Evolutionary conservation across 2,888 invertebrate genomes (phyloP).

Genomic region (Cheilosia impressa): DNA sequence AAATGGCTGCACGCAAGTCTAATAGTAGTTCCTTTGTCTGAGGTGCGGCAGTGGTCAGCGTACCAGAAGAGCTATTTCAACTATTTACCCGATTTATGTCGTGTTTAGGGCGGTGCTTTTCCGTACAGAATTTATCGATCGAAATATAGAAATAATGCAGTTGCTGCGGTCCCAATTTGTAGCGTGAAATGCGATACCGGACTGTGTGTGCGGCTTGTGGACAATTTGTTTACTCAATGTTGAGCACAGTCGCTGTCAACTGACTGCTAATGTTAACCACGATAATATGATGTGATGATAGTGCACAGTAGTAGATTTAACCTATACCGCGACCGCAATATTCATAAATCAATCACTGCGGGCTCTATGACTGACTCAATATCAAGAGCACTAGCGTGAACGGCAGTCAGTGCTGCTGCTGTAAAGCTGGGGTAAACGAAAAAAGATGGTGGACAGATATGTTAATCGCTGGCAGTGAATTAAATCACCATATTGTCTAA

Average conservation of each 20-base stretch:
- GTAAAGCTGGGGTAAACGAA: constrained; percentile 4
- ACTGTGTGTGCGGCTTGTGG: constrained; percentile 30
- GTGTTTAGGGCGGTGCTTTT: constrained; percentile 32
- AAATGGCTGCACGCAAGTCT: constrained; percentile 53
- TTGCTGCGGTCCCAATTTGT: constrained; percentile 39
- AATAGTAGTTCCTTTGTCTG: constrained; percentile 53
- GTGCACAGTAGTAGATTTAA: constrained; percentile 41
- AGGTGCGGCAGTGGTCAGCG: neutral
- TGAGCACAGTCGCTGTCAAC: constrained; percentile 56
- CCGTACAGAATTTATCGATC: constrained; percentile 46
- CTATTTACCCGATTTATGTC: constrained; percentile 34
- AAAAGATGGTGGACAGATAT: constrained; percentile 24
- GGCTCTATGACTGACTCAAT: constrained; percentile 42
- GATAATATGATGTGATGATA: constrained; percentile 59
- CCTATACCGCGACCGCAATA: constrained; percentile 46
- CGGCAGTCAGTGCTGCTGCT: constrained; percentile 7
- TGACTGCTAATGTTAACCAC: constrained; percentile 53
- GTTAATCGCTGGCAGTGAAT: constrained; percentile 15
- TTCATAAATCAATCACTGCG: constrained; percentile 60
- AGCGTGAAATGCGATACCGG: constrained; percentile 42
- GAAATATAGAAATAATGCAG: constrained; percentile 42
- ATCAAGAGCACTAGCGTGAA: constrained; percentile 55
- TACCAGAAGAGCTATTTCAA: constrained; percentile 40
- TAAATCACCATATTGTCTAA: constrained; percentile 7
- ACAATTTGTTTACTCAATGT: constrained; percentile 67